phyloP scores from a whole-genome alignment of 2,113 vertebrate genomes.

The Bos javanicus region DNA sequence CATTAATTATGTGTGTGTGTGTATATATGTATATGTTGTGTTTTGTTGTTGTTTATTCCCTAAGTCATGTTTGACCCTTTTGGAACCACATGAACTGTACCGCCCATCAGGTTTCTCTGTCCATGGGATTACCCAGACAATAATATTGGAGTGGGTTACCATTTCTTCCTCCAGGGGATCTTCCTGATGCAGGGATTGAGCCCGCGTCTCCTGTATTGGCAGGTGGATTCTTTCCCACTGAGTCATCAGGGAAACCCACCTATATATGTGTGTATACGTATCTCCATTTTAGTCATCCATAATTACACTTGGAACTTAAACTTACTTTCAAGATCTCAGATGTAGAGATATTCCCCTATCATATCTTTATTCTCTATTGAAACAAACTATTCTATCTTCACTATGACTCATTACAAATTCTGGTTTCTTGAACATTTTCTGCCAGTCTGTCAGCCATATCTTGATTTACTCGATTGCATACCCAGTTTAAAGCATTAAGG shows the following conservation, averaged over 20 bases:
- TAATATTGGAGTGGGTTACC: not conserved
- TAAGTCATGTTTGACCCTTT: not conserved
- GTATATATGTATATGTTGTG: not conserved
- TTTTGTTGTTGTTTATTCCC: not conserved
- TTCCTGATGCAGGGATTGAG: not conserved
- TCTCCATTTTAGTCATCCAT: not conserved
- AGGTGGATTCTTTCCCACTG: not conserved
- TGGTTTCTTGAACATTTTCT: not conserved
- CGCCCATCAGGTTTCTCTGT: not conserved
- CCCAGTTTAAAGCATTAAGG: not conserved
- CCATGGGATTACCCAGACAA: not conserved
- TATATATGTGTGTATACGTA: not conserved
- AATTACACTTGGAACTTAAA: not conserved
- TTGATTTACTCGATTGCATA: not conserved
- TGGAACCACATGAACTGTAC: not conserved
- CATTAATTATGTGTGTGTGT: not conserved
- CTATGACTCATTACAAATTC: not conserved
- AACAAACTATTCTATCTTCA: not conserved
- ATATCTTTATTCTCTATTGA: not conserved
- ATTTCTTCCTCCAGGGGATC: not conserved
- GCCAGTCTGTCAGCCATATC: not conserved
- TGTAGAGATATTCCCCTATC: not conserved
- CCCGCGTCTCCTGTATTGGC: not conserved
- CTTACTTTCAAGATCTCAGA: conserved; percentile 1
- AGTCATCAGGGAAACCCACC: not conserved